Conservation (phyloP, 53 echinoderm and acorn worm genomes). For the Zoroaster sp. region DNA sequence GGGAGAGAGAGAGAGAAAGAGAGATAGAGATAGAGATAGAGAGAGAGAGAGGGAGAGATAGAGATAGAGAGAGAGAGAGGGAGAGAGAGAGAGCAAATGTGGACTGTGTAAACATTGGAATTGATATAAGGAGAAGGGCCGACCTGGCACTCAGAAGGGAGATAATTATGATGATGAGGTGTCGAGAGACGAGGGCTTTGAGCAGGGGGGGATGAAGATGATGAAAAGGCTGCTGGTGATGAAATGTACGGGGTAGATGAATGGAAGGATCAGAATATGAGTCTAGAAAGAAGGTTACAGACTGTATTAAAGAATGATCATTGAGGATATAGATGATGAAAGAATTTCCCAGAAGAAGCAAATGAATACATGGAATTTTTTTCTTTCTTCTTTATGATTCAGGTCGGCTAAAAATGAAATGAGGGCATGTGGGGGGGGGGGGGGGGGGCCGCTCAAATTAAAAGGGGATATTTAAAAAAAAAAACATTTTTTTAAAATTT, state of each 20-base stretch:
- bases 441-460: background rate
- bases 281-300: background rate
- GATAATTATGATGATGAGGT: slow-evolving; percentile 32
- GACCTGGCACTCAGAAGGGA: background rate
- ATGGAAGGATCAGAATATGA: background rate
- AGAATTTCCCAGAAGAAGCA: slow-evolving; percentile 12
- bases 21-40: too few relatives aligned
- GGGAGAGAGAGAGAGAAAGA: background rate
- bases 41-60: background rate
- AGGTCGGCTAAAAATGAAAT: background rate
- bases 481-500: background rate
- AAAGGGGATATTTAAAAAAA: background rate
- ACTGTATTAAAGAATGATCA: background rate
- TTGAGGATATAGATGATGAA: background rate
- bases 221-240: background rate
- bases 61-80: background rate
- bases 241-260: background rate
- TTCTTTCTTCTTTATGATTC: background rate
- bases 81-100: background rate
- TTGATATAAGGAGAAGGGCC: background rate
- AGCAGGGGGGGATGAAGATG: background rate
- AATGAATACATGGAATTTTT: background rate
- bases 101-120: background rate
- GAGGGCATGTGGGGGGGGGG: background rate
- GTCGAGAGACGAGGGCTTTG: slow-evolving; percentile 16